Conservation (phyloP, 2,113 vertebrate genomes). For the Acinonyx jubatus region DNA sequence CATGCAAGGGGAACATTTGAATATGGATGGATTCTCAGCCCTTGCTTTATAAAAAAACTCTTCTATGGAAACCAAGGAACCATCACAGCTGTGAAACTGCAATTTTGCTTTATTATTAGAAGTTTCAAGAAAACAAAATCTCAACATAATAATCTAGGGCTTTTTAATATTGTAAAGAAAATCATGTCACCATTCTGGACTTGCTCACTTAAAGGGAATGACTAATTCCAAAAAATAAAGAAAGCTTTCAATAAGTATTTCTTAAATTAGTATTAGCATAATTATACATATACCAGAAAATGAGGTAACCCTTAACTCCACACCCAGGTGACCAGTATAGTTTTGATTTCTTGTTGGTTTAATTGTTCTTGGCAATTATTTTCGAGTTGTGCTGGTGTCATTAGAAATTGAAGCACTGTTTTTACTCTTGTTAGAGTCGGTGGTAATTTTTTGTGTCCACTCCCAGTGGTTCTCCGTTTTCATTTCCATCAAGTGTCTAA, state of each 20-base stretch:
- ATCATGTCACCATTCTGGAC: background rate
- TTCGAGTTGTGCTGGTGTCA: background rate
- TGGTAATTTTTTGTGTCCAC: background rate
- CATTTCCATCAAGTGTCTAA: background rate
- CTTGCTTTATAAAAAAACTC: background rate
- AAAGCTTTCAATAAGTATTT: background rate
- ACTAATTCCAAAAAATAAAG: background rate
- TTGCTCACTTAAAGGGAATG: background rate
- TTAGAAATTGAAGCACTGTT: background rate
- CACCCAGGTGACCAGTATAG: background rate
- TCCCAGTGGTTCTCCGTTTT: background rate
- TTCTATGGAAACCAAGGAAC: slow-evolving; percentile 33
- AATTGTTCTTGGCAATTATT: background rate
- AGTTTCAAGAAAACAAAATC: slow-evolving; percentile 56
- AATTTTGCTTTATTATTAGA: slow-evolving; percentile 57
- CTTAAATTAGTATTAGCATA: background rate
- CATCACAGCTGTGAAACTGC: slow-evolving; percentile 54
- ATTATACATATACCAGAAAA: background rate
- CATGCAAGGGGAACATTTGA: slow-evolving; percentile 56
- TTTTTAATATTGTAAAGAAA: slow-evolving; percentile 21
- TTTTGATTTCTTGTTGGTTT: background rate
- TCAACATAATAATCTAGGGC: background rate
- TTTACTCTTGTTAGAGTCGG: background rate
- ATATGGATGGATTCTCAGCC: slow-evolving; percentile 37
- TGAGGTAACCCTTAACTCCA: background rate